These are phyloP conservation scores for Tenrec ecaudatus DNA, from an alignment of 2,113 vertebrate species.

Conservation along the genomic window DNA sequence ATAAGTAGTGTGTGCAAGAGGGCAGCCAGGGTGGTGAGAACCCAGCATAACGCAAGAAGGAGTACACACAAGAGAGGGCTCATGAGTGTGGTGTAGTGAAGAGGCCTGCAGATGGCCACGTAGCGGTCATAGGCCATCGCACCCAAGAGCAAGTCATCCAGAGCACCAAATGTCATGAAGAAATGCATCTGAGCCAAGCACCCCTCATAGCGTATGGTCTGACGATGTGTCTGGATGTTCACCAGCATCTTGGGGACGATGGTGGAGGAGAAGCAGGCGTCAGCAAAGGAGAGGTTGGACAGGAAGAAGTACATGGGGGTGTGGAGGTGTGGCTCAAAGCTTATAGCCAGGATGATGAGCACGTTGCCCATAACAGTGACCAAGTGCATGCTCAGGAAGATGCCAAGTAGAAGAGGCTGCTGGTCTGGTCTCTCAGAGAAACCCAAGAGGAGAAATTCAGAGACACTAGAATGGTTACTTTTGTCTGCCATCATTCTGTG, in stretches of 20 bases:
- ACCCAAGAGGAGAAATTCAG: slow-evolving; percentile 64
- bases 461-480: slow-evolving; percentile 12
- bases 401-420: slow-evolving; percentile 14
- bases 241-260: slow-evolving; percentile 60
- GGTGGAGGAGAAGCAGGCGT: slow-evolving; percentile 52
- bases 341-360: slow-evolving; percentile 32
- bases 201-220: background rate
- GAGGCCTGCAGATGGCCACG: slow-evolving; percentile 45
- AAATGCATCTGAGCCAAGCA: slow-evolving; percentile 65
- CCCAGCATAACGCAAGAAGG: background rate
- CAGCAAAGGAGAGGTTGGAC: slow-evolving; percentile 46
- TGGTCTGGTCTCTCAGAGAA: slow-evolving; percentile 27
- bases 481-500: background rate
- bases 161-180: slow-evolving; percentile 45
- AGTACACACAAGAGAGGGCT: background rate
- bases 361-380: slow-evolving; percentile 45
- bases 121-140: slow-evolving; percentile 68
- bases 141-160: slow-evolving; percentile 61
- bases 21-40: slow-evolving; percentile 17
- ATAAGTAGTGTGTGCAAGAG: slow-evolving; percentile 54
- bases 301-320: slow-evolving; percentile 60
- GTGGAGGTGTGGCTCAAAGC: slow-evolving; percentile 15
- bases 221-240: slow-evolving; percentile 38
- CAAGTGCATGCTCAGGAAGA: slow-evolving; percentile 54
- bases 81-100: slow-evolving; percentile 31